Percentiles rank a stretch among this genome's conserved stretches.
Evolutionary conservation across 1,140 invertebrate species (phyloP).

Genomic region (Steinernema feltiae): DNA sequence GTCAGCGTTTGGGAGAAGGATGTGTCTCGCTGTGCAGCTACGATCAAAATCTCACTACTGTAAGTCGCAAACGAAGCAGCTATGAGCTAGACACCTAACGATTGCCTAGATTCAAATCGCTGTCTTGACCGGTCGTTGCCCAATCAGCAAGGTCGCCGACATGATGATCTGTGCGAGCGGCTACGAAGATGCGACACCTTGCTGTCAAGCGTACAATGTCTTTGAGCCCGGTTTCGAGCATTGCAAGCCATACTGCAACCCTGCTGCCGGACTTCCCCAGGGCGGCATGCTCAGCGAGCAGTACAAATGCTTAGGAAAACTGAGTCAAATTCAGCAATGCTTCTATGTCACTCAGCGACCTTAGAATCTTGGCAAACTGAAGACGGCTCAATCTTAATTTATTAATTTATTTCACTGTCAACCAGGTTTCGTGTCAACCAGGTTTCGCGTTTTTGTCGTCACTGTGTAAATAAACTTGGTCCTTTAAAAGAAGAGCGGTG

Average conservation of each 20-base stretch:
- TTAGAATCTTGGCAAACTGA: conserved; percentile 22
- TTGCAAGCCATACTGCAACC: conserved; percentile 57
- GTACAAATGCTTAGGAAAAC: conserved; percentile 52
- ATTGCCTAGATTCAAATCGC: conserved; percentile 54
- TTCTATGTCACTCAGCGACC: conserved; percentile 55
- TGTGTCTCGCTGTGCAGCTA: conserved; percentile 52
- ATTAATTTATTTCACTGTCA: background rate
- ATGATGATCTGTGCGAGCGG: conserved; percentile 57
- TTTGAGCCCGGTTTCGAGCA: conserved; percentile 57
- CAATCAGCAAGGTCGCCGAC: conserved; percentile 53
- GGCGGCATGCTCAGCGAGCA: conserved; percentile 56
- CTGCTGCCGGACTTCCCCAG: conserved; percentile 52
- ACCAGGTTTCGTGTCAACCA: background rate
- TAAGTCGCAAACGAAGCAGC: conserved; percentile 26
- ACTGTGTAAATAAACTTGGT: conserved; percentile 5
- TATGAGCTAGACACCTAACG: conserved; percentile 9
- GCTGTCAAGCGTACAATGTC: conserved; percentile 53
- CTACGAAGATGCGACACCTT: conserved; percentile 55
- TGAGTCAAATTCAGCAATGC: conserved; percentile 54
- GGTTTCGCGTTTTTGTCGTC: no score
- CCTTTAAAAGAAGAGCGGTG: no score
- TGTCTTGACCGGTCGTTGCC: conserved; percentile 56
- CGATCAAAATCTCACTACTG: conserved; percentile 52
- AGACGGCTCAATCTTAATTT: background rate
- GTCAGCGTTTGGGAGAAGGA: conserved; percentile 50